These are phyloP conservation scores for Noctuana brunneofusca DNA, from an alignment of 2,888 invertebrate genomes.

Conservation along the genomic window DNA sequence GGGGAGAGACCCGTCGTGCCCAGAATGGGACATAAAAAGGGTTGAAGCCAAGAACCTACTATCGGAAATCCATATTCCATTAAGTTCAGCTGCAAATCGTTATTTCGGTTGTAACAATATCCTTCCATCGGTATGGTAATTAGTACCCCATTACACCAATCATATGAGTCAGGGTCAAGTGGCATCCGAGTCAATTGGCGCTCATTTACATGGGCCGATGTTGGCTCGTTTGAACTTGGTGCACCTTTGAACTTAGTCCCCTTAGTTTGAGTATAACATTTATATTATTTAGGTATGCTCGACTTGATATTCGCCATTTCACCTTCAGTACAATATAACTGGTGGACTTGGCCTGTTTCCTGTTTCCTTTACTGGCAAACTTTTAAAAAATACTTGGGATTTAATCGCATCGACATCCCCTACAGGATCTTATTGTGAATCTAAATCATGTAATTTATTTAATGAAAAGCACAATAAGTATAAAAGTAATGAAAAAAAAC, in stretches of 20 bases:
- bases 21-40: too few relatives aligned
- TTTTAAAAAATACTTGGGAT: too few relatives aligned
- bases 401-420: too few relatives aligned
- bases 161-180: slow-evolving; percentile 57
- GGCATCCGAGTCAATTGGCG: slow-evolving; percentile 60
- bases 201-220: slow-evolving; percentile 45
- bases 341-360: too few relatives aligned
- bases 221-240: slow-evolving; percentile 2
- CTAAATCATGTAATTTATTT: too few relatives aligned
- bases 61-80: neutral
- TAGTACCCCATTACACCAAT: slow-evolving; percentile 56
- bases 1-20: too few relatives aligned
- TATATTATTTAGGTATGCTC: neutral
- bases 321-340: neutral
- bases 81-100: neutral
- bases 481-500: too few relatives aligned
- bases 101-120: slow-evolving; percentile 45
- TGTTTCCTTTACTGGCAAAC: too few relatives aligned
- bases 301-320: neutral
- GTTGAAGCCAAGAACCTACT: too few relatives aligned
- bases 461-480: too few relatives aligned
- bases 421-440: too few relatives aligned
- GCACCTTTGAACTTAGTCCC: slow-evolving; percentile 20
- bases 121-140: slow-evolving; percentile 59
- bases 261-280: neutral